Percentiles rank a stretch among this genome's conserved stretches.
These are phyloP conservation scores for Diarsia rubi DNA, from an alignment of 2,888 invertebrate genomes.

Conservation along the genomic window DNA sequence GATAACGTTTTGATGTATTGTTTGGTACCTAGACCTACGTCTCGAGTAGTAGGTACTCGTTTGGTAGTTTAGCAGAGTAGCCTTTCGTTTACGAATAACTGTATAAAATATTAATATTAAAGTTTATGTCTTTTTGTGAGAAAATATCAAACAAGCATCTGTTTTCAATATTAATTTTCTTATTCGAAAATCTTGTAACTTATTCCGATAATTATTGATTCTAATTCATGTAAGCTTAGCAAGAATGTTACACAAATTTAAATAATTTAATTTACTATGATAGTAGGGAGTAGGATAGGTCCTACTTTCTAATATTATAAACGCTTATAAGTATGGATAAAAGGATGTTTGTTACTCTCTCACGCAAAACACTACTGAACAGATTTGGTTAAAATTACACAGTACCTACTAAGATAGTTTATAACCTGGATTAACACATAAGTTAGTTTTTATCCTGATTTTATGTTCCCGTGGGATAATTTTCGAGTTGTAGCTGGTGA, in stretches of 20 bases:
- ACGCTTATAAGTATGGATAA: no score
- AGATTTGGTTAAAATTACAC: no score
- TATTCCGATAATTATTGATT: background rate
- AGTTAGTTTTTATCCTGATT: no score
- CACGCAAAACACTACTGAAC: no score
- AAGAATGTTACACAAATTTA: background rate
- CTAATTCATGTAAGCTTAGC: background rate
- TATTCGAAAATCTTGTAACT: background rate
- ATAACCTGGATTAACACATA: no score
- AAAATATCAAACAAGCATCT: background rate
- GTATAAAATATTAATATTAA: background rate
- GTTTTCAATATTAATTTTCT: background rate
- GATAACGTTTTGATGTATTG: slow-evolving; percentile 46
- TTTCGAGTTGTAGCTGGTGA: no score
- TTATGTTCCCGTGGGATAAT: no score
- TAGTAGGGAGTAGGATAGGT: no score
- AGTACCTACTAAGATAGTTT: no score
- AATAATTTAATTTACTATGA: background rate
- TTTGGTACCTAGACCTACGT: slow-evolving; percentile 22
- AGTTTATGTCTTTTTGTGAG: background rate
- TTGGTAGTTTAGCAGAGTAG: no score
- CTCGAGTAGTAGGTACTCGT: background rate
- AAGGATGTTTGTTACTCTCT: no score
- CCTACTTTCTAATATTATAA: no score
- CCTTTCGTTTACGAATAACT: background rate